Evolutionary conservation across 2,888 invertebrate genomes (phyloP).

Genomic region (Capitulum mitella): DNA sequence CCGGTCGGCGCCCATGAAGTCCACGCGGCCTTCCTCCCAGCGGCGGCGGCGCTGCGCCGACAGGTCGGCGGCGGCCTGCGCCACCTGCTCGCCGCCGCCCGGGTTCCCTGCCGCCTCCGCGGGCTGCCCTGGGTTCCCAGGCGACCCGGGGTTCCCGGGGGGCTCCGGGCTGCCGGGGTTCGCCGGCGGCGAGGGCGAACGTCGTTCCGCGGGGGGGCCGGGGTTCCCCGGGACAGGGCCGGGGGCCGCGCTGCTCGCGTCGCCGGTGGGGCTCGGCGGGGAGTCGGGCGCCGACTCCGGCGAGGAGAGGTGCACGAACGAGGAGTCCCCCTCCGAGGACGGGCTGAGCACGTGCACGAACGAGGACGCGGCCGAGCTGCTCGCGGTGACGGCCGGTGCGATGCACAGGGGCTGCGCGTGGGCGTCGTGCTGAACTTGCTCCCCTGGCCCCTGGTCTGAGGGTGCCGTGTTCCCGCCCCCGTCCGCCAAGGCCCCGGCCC

Average conservation of each 20-base stretch:
- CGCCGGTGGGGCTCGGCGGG: too few species aligned
- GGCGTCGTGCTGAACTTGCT: background rate
- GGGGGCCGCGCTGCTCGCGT: too few species aligned
- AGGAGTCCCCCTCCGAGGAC: background rate
- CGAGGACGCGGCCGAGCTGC: background rate
- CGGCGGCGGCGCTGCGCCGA: background rate
- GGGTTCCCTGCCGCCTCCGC: too few species aligned
- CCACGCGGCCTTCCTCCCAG: constrained; percentile 91
- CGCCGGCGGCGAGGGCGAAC: too few species aligned
- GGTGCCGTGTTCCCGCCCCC: background rate
- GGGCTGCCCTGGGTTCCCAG: too few species aligned
- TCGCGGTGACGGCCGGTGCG: too few species aligned
- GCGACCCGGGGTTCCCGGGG: too few species aligned
- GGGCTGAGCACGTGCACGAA: background rate
- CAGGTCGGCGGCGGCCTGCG: background rate
- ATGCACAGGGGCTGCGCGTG: background rate
- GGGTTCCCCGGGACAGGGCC: too few species aligned
- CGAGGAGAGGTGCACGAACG: background rate
- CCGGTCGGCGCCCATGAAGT: constrained; percentile 89
- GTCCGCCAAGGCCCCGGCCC: background rate
- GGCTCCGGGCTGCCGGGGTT: too few species aligned
- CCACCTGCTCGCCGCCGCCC: background rate
- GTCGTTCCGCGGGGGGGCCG: too few species aligned
- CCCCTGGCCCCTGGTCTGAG: background rate
- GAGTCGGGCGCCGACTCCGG: background rate